Evolutionary conservation across 2,113 vertebrate genomes (phyloP), one percentile per base, ranked within the genome.

Genomic region (Sisor rabdophorus): DNA sequence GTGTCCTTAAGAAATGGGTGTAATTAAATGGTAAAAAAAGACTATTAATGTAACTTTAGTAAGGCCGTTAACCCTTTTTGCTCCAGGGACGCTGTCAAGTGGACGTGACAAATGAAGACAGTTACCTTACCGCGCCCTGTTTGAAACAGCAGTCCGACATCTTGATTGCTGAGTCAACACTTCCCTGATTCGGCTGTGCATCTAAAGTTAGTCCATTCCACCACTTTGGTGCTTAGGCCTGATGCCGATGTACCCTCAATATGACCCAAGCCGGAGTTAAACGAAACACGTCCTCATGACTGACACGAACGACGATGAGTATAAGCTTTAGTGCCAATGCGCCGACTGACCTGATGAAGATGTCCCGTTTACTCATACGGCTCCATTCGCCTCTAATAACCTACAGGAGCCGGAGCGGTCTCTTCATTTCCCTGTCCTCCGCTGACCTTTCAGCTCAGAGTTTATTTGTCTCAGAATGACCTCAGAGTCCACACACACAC

Each of bases 391-490:
- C 44, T 73, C 65, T 73, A 77, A 78, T 78, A 65, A 73, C 56
- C 59, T 36, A 69, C 63, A 26, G 20, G 55, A 73, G 50, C 4
- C 17, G 59, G 71, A 22, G 15, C 4, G 17, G 13, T 58, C 52
- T 67, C 74, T 59, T 56, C 63, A 30, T 71, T 58, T 68, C 75
- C 16, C 19, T 30, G 48, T 82, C 75, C 75, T 68, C 47, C 32
- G 10, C 67, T 53, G 76, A 56, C 61, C 75, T 76, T 73, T 74
- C 17, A 53, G 71, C 61, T 53, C 28, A 32, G 75, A 61, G 75
- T 82, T 44, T 73, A 80, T 78, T 82, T n/a, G 67, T 84, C 78
- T 81, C 75, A 11, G 75, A 75, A 73, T 81, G 84, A 81, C 80
- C 81, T 75, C 73, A 79, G 79, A 81, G 78, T 85, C 80, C 80